phyloP scores from a whole-genome alignment of 2,113 vertebrate genomes.

The Cynocephalus volans region DNA sequence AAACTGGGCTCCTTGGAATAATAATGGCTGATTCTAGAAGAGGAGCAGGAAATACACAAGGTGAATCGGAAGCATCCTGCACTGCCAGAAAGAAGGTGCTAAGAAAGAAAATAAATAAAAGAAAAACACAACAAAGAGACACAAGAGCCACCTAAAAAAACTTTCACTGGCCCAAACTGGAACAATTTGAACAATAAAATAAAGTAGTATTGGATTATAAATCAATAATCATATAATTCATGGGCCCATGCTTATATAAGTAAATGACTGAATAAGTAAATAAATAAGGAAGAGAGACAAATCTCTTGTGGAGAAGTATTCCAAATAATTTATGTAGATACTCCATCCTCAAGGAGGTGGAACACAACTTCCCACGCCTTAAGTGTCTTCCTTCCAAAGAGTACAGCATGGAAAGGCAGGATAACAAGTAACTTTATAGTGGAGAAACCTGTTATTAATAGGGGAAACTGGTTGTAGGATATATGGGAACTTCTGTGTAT shows the following conservation, averaged over 20 bases:
- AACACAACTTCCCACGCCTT: neutral
- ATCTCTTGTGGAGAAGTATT: neutral
- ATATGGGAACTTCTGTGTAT: neutral
- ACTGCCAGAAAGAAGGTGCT: neutral
- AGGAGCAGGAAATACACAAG: neutral
- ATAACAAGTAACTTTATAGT: neutral
- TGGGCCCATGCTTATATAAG: neutral
- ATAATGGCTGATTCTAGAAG: neutral
- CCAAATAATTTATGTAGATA: neutral
- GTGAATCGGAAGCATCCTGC: neutral
- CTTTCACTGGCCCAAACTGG: neutral
- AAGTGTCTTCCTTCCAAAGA: neutral
- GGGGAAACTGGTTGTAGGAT: neutral
- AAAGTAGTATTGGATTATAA: neutral
- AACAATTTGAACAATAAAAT: conserved; percentile 22
- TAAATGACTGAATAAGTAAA: neutral
- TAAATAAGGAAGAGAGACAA: neutral
- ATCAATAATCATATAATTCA: neutral
- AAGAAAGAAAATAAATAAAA: neutral
- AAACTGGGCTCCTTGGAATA: neutral
- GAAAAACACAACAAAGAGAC: conserved; percentile 18
- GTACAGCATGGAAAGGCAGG: neutral
- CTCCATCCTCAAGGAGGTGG: neutral
- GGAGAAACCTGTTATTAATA: neutral
- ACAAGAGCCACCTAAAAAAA: neutral